phyloP scores from a whole-genome alignment of 2,888 invertebrate genomes.

The Fragum fragum region DNA sequence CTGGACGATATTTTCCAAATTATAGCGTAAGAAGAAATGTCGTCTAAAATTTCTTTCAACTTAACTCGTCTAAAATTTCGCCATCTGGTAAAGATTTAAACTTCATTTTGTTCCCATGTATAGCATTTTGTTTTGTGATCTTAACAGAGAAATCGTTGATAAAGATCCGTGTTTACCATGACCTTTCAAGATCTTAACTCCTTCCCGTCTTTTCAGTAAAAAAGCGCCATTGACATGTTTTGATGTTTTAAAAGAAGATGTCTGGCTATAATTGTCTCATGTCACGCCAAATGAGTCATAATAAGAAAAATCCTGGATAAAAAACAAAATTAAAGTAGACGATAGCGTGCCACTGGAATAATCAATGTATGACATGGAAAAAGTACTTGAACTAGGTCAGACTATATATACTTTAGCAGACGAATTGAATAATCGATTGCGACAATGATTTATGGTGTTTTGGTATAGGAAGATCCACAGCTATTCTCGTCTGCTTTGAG shows the following conservation, averaged over 20 bases:
- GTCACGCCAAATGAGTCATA: background rate
- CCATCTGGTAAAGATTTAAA: no score
- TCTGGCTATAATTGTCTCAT: background rate
- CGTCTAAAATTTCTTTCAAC: no score
- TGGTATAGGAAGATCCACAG: background rate
- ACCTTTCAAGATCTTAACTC: no score
- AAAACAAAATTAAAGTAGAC: slow-evolving; percentile 1
- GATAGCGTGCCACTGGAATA: slow-evolving; percentile 1
- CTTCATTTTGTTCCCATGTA: no score
- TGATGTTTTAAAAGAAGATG: background rate
- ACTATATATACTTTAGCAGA: slow-evolving; percentile 1
- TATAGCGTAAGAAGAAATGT: no score
- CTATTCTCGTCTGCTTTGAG: background rate
- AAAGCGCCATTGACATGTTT: background rate
- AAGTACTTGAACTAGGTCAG: slow-evolving; percentile 12
- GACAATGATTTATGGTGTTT: slow-evolving; percentile 15
- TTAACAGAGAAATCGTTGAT: no score
- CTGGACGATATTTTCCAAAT: no score
- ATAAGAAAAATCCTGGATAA: background rate
- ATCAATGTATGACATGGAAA: slow-evolving; percentile 5
- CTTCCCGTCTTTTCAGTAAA: no score
- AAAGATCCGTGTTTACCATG: no score
- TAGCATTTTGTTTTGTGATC: no score
- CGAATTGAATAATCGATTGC: slow-evolving; percentile 17
- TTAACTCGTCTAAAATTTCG: no score